A percentile compares a stretch with the other conserved stretches of the same genome.
phyloP scores from a whole-genome alignment of 2,797 vertebrate species.

The Babyrousa celebensis region DNA sequence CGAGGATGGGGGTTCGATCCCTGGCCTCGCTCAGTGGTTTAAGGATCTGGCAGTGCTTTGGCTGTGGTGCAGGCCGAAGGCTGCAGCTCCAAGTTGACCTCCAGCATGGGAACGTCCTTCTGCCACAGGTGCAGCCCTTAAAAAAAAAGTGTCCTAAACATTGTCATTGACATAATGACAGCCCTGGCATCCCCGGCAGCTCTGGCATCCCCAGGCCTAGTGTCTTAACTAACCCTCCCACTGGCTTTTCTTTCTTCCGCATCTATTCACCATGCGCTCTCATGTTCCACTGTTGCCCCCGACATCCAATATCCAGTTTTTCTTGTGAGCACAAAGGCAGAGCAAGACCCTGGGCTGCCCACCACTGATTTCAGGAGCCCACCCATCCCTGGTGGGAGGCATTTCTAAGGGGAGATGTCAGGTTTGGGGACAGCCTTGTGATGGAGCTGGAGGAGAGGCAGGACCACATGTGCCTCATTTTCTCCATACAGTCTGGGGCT shows the following conservation, averaged over 20 bases:
- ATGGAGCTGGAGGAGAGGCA: not conserved
- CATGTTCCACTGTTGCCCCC: not conserved
- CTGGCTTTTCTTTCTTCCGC: not conserved
- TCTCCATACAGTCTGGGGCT: not conserved
- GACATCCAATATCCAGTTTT: not conserved
- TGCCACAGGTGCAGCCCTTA: no score
- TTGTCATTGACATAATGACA: not conserved
- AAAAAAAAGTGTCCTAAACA: not conserved
- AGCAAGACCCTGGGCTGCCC: not conserved
- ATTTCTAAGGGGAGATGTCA: constrained; percentile 5
- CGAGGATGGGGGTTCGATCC: no score
- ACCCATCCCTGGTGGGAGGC: not conserved
- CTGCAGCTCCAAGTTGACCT: no score
- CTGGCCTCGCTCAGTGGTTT: no score
- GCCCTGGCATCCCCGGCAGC: not conserved
- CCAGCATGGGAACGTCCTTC: no score
- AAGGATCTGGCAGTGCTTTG: no score
- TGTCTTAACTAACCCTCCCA: not conserved
- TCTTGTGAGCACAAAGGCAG: not conserved
- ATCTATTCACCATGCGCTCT: not conserved
- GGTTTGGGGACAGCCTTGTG: not conserved
- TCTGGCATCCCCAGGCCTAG: not conserved
- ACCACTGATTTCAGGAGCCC: not conserved
- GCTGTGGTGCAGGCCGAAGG: no score
- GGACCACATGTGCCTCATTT: not conserved